These are phyloP conservation scores for Pluvialis apricaria DNA, from an alignment of 2,113 vertebrate genomes.

Conservation along the genomic window DNA sequence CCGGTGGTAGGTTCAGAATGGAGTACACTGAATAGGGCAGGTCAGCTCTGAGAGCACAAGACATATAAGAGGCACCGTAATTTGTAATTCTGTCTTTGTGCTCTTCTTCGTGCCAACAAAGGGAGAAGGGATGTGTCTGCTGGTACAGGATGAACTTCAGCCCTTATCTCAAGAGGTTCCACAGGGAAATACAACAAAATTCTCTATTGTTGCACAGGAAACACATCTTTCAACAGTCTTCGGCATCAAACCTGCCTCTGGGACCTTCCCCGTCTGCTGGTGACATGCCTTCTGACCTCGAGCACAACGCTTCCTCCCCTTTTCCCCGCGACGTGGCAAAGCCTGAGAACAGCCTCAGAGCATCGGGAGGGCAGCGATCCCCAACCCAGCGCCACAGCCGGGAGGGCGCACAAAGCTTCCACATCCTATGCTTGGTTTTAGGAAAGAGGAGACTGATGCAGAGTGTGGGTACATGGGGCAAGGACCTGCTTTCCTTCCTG, in stretches of 20 bases:
- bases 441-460: neutral
- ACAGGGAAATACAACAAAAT: neutral
- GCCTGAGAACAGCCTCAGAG: neutral
- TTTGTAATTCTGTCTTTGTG: neutral
- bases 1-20: neutral
- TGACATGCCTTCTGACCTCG: neutral
- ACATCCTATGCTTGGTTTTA: rapidly evolving
- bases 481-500: neutral
- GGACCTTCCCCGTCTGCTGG: neutral
- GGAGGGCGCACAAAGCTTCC: rapidly evolving
- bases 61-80: neutral
- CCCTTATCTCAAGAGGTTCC: conserved; percentile 10
- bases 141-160: neutral
- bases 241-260: neutral
- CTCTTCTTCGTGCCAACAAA: neutral
- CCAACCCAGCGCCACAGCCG: rapidly evolving
- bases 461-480: neutral
- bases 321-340: rapidly evolving
- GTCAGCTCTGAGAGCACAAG: neutral
- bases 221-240: neutral
- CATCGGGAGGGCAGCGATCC: rapidly evolving
- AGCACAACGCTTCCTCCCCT: neutral
- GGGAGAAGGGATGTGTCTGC: neutral
- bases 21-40: neutral
- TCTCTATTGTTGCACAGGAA: conserved; percentile 23